Evolutionary conservation across 1,140 invertebrate species (phyloP).

Genomic region (Tetragonula clypearis): DNA sequence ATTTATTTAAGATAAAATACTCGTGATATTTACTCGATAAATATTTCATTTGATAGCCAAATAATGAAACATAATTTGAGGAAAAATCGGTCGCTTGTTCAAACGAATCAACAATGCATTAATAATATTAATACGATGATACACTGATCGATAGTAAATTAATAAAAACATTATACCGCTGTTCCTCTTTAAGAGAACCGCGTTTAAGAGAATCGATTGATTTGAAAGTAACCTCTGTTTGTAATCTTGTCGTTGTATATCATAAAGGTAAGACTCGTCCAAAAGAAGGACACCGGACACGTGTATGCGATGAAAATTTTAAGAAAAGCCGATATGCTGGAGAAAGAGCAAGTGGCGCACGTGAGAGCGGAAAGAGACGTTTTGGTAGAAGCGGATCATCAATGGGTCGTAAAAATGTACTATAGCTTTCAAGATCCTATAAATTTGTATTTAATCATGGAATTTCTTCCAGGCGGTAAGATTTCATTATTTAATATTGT

Average conservation of each 20-base stretch:
- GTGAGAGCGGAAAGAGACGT: conserved; percentile 99
- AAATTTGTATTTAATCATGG: conserved; percentile 99
- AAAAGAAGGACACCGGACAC: conserved; percentile 99
- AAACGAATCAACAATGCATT: no score
- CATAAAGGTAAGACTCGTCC: conserved; percentile 94
- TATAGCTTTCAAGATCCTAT: conserved; percentile 99
- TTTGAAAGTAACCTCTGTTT: neutral
- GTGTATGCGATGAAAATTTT: conserved; percentile 99
- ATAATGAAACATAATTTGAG: no score
- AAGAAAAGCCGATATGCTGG: conserved; percentile 99
- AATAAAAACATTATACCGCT: neutral
- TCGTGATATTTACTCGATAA: no score
- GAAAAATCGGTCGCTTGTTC: no score
- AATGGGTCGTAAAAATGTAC: conserved; percentile 99
- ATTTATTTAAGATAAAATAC: no score
- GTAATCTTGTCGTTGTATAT: neutral
- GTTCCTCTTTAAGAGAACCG: neutral
- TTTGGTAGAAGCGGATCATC: conserved; percentile 99
- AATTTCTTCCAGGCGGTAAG: conserved; percentile 97
- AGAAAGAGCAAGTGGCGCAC: conserved; percentile 99
- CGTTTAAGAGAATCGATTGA: no score
- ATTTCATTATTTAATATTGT: neutral
- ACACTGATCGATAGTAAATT: neutral
- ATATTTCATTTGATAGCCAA: no score
- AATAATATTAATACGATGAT: no score